Conservation (phyloP, 2,113 vertebrate genomes). For the Delphinapterus leucas region DNA sequence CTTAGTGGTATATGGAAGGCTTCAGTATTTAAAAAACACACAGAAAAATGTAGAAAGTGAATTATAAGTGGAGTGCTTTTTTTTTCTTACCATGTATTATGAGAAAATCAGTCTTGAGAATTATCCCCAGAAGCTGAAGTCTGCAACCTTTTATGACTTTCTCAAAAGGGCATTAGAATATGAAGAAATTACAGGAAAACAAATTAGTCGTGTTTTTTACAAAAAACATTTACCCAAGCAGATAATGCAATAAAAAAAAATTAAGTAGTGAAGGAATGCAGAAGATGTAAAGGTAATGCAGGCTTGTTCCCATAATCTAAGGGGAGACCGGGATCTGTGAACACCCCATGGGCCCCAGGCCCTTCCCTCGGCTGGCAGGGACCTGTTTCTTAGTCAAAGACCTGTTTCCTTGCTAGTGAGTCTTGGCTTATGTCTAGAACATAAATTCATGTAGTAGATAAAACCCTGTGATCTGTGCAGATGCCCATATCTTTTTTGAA, state of each 20-base stretch:
- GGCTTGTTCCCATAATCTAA: accelerated
- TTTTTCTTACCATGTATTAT: not conserved
- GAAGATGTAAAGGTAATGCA: not conserved
- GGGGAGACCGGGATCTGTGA: not conserved
- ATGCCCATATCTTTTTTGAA: not conserved
- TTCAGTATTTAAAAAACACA: not conserved
- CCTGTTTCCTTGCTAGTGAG: not conserved
- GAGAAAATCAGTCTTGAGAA: not conserved
- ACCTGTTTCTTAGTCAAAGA: not conserved
- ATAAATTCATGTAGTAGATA: not conserved
- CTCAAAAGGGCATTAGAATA: not conserved
- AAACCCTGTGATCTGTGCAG: not conserved
- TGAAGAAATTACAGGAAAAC: not conserved
- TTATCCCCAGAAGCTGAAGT: not conserved
- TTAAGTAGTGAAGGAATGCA: not conserved
- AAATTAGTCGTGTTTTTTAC: not conserved
- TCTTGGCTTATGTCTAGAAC: not conserved
- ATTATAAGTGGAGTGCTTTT: not conserved
- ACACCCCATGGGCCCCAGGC: not conserved
- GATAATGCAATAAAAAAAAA: not conserved
- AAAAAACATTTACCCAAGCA: not conserved
- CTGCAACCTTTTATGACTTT: not conserved
- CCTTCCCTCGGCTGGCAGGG: not conserved
- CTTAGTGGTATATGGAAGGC: not conserved
- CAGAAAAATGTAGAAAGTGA: not conserved